Conservation (phyloP, 2,888 invertebrate genomes). For the Archips xylosteana region DNA sequence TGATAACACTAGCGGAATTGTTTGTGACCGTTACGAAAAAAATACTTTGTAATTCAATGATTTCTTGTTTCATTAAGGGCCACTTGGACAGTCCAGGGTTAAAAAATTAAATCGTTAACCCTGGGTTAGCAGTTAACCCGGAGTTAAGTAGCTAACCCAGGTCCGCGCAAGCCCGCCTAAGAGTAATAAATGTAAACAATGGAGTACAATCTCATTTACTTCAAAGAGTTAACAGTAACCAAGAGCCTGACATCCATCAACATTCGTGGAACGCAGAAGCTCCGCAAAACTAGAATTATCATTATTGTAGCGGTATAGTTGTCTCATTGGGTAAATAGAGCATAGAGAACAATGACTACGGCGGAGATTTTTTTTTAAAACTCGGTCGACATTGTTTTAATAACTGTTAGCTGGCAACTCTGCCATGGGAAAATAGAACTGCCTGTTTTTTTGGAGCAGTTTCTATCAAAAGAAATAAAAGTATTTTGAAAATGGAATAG, state of each 20-base stretch:
- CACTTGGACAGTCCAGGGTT: too few relatives aligned
- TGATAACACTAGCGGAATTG: not conserved
- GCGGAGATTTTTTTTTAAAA: slow-evolving; percentile 56
- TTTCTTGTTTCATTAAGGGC: not conserved
- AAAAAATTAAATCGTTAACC: too few relatives aligned
- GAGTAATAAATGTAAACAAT: slow-evolving; percentile 22
- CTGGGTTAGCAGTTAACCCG: too few relatives aligned
- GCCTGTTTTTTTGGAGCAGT: slow-evolving; percentile 22
- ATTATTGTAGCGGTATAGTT: slow-evolving; percentile 58
- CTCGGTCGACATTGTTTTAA: slow-evolving; percentile 53
- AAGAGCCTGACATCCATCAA: slow-evolving; percentile 31
- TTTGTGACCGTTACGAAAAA: not conserved
- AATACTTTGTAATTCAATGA: not conserved
- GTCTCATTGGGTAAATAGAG: slow-evolving; percentile 74
- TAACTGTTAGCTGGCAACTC: slow-evolving; percentile 59
- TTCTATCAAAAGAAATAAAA: slow-evolving; percentile 30
- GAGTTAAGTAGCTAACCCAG: too few relatives aligned
- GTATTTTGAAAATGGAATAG: slow-evolving; percentile 22
- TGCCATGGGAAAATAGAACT: slow-evolving; percentile 56
- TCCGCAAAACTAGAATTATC: slow-evolving; percentile 39
- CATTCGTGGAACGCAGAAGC: slow-evolving; percentile 37
- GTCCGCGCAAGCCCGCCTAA: too few relatives aligned
- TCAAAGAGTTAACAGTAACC: slow-evolving; percentile 27
- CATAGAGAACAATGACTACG: slow-evolving; percentile 77
- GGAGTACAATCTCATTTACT: slow-evolving; percentile 13